Evolutionary conservation across 2,113 vertebrate species (phyloP).

Genomic region (Hyperopisus bebe): DNA sequence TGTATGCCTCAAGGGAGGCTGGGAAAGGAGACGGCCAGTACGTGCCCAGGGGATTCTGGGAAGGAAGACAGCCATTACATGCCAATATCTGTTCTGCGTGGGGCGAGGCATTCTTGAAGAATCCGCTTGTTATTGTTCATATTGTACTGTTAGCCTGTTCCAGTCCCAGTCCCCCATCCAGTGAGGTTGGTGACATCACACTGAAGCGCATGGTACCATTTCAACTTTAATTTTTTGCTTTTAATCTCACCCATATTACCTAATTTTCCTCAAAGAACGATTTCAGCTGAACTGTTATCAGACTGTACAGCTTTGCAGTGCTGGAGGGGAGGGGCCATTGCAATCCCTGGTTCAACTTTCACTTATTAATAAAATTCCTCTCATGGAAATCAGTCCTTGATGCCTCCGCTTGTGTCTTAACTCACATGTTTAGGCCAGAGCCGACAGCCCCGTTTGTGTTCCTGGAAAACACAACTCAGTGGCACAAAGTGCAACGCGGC

Average conservation of each 20-base stretch:
- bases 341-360: not conserved
- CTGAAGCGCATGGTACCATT: not conserved
- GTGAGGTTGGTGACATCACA: not conserved
- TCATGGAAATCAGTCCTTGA: not conserved
- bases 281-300: not conserved
- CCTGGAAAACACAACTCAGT: not conserved
- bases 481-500: not conserved
- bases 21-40: not conserved
- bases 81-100: conserved; percentile 58
- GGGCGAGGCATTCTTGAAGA: conserved; percentile 60
- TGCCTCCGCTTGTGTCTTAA: not conserved
- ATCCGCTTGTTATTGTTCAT: conserved; percentile 36
- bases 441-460: not conserved
- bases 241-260: not conserved
- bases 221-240: not conserved
- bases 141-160: not conserved
- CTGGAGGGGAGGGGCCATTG: not conserved
- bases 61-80: not conserved
- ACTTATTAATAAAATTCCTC: not conserved
- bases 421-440: not conserved
- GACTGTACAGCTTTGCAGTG: not conserved
- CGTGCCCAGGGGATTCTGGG: not conserved
- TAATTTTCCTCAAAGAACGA: not conserved
- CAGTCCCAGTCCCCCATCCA: not conserved
- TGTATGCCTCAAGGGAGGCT: not conserved